These are phyloP conservation scores for Condylostylus longicornis DNA, from an alignment of 1,140 invertebrate species.

Conservation along the genomic window DNA sequence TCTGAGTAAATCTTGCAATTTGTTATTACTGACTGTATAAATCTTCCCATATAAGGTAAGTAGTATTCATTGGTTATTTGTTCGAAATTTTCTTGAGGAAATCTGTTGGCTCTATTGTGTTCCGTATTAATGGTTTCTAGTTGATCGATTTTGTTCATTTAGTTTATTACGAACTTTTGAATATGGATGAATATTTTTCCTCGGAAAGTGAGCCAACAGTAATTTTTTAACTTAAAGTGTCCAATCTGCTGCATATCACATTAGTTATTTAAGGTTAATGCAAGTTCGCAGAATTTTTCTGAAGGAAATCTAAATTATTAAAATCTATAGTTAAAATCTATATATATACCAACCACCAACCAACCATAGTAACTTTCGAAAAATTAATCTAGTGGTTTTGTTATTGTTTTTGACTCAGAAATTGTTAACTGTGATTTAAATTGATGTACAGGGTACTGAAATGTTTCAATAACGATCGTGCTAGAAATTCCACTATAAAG, in stretches of 20 bases:
- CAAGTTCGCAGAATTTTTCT: neutral
- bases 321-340: neutral
- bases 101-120: slow-evolving; percentile 1
- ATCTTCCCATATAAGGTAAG: too few relatives aligned
- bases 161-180: neutral
- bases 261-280: slow-evolving; percentile 2
- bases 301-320: neutral
- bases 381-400: too few relatives aligned
- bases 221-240: neutral
- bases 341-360: too few relatives aligned
- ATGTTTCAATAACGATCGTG: slow-evolving; percentile 3
- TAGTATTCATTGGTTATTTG: slow-evolving; percentile 1
- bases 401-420: too few relatives aligned
- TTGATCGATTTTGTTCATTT: slow-evolving; percentile 2
- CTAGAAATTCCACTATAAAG: too few relatives aligned
- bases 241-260: neutral
- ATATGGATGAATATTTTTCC: slow-evolving; percentile 1
- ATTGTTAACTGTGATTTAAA: neutral
- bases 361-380: too few relatives aligned
- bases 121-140: neutral
- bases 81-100: slow-evolving; percentile 2
- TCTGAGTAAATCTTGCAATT: slow-evolving; percentile 4
- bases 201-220: neutral
- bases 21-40: too few relatives aligned
- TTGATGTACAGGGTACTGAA: neutral